Evolutionary conservation across 2,888 invertebrate genomes (phyloP), one percentile per base, ranked within the genome.

Genomic region (Himalopsyche kuldschensis): DNA sequence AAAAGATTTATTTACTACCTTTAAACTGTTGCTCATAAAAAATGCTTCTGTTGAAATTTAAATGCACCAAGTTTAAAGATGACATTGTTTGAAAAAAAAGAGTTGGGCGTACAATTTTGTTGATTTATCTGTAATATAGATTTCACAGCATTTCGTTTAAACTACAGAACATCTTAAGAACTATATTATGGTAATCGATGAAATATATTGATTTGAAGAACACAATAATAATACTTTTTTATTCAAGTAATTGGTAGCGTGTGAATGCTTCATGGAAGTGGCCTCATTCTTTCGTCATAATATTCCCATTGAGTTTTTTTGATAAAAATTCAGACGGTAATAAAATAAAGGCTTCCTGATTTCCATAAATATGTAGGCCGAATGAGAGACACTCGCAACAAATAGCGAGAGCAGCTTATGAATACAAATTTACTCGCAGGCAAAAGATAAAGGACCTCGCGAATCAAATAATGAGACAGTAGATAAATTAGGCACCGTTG

Each of bases 331-430:
- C 47, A 30, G n/a, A 32, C 80, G 20, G 75, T 77, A 81, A 76
- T 81, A 76, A 81, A 81, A 77, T 81, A 27, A 48, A 81, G 76
- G 48, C 46, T 77, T 81, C 55, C 77, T 77, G 78, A 81, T 81
- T 81, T 81, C 77, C 81, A 81, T 81, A 81, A 81, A 81, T 81
- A 81, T 81, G 81, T 78, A 81, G 77, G 31, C 81, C 27, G 77
- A 77, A 47, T 69, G 81, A 81, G 31, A 81, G 81, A 81, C 77
- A 77, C 41, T 81, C 77, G 81, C 81, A 81, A 81, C 81, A 81
- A 81, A 81, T 81, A 81, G 81, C 81, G 30, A 47, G n/a, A 17
- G n/a, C 77, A 20, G n/a, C 48, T 77, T 81, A 48, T 81, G 81
- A 81, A 81, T 81, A 81, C 77, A 41, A 76, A 81, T 47, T 77